phyloP scores from a whole-genome alignment of 2,888 invertebrate species.

The Lepidocyrtoides sp. region DNA sequence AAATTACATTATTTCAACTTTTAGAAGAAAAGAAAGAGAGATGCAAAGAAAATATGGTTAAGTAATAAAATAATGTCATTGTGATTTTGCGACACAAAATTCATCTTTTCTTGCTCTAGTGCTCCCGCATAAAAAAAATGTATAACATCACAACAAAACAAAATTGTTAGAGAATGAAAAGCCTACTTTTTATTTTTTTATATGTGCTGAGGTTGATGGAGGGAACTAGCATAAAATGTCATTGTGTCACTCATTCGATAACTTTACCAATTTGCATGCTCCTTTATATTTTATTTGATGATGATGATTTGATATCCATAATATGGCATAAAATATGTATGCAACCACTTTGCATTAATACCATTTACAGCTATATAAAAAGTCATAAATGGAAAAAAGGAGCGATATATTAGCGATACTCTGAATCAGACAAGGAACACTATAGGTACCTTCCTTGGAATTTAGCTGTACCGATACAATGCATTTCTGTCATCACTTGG shows the following conservation, averaged over 20 bases:
- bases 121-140: neutral
- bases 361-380: too few species aligned
- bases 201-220: neutral
- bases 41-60: neutral
- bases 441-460: too few species aligned
- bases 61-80: neutral
- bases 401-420: too few species aligned
- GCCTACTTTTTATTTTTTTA: neutral
- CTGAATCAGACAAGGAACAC: too few species aligned
- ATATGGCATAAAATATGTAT: neutral
- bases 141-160: neutral
- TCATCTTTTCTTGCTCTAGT: neutral
- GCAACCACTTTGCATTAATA: too few species aligned
- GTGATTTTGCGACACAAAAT: neutral
- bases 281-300: neutral
- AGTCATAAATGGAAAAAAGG: too few species aligned
- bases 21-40: neutral
- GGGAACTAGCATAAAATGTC: neutral
- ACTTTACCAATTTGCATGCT: conserved; percentile 24
- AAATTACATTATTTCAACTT: neutral
- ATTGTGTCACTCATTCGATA: neutral
- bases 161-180: neutral
- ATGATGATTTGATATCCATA: neutral
- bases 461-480: too few species aligned
- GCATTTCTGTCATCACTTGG: too few species aligned